A percentile compares a stretch with the other conserved stretches of the same genome.
These are phyloP conservation scores for Labeo calbasu DNA, from an alignment of 2,797 vertebrate species.

Conservation along the genomic window DNA sequence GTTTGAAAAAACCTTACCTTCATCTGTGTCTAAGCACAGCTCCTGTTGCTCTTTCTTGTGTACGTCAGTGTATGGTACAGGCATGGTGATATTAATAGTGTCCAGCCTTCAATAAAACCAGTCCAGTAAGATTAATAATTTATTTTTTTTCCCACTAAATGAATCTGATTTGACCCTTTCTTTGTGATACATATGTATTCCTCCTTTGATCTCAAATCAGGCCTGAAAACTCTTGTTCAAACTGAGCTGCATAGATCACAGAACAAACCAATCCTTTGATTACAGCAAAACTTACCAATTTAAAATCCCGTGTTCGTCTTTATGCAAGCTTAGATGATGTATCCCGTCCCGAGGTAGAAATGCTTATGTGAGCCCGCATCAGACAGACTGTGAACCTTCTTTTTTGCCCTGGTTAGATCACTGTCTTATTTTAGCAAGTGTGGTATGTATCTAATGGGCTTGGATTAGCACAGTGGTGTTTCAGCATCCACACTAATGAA, in stretches of 20 bases:
- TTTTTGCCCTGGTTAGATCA: slow-evolving; percentile 53
- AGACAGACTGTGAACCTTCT: slow-evolving; percentile 23
- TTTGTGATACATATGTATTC: not conserved
- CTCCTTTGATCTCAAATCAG: not conserved
- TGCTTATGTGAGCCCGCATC: slow-evolving; percentile 31
- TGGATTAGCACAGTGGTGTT: slow-evolving; percentile 46
- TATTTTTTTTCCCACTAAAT: not conserved
- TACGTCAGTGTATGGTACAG: slow-evolving; percentile 31
- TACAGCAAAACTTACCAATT: slow-evolving; percentile 49
- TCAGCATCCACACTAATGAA: slow-evolving; percentile 54
- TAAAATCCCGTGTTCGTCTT: not conserved
- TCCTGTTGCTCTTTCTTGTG: slow-evolving; percentile 38
- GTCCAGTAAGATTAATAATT: not conserved
- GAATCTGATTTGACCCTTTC: not conserved
- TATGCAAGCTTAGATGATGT: slow-evolving; percentile 14
- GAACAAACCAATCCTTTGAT: not conserved
- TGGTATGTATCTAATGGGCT: slow-evolving; percentile 29
- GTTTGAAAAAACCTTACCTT: slow-evolving; percentile 50
- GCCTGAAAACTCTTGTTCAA: slow-evolving; percentile 9
- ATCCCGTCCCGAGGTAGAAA: slow-evolving; percentile 22
- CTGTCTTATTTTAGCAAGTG: slow-evolving; percentile 58
- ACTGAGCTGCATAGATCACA: not conserved
- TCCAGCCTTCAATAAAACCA: slow-evolving; percentile 17
- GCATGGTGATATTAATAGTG: slow-evolving; percentile 50
- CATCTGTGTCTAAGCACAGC: slow-evolving; percentile 40